phyloP scores from a whole-genome alignment of 2,113 vertebrate genomes.

The Heloderma charlesbogerti region DNA sequence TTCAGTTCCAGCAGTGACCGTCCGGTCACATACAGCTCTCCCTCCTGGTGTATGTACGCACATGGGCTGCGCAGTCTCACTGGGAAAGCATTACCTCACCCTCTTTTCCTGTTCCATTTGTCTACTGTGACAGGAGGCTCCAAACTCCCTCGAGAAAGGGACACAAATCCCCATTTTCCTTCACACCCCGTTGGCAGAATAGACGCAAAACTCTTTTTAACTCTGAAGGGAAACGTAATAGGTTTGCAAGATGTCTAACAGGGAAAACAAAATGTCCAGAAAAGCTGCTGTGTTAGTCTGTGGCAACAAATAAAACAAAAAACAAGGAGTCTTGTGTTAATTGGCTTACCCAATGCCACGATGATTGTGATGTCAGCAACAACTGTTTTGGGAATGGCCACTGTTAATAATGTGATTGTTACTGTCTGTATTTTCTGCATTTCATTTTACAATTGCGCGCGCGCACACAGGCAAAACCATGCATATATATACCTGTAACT shows the following conservation, averaged over 20 bases:
- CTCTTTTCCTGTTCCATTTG: background rate
- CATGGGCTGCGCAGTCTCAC: rapidly evolving
- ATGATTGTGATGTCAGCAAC: background rate
- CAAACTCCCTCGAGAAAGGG: background rate
- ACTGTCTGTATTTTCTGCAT: background rate
- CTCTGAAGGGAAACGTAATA: background rate
- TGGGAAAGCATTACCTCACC: background rate
- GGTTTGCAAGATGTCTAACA: no score
- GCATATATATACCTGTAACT: background rate
- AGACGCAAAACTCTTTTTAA: background rate
- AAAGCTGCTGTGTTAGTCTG: no score
- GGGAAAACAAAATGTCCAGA: no score
- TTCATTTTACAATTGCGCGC: no score
- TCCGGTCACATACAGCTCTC: background rate
- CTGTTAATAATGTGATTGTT: background rate
- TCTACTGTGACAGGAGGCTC: background rate
- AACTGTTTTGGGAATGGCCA: background rate
- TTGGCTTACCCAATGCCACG: no score
- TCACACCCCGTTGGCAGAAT: background rate
- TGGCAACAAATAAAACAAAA: background rate
- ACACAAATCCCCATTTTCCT: background rate
- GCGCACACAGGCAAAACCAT: no score
- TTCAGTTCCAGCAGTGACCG: rapidly evolving
- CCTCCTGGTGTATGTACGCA: background rate
- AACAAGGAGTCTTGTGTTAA: no score